phyloP scores from a whole-genome alignment of 1,140 invertebrate species.

The Spodoptera litura region DNA sequence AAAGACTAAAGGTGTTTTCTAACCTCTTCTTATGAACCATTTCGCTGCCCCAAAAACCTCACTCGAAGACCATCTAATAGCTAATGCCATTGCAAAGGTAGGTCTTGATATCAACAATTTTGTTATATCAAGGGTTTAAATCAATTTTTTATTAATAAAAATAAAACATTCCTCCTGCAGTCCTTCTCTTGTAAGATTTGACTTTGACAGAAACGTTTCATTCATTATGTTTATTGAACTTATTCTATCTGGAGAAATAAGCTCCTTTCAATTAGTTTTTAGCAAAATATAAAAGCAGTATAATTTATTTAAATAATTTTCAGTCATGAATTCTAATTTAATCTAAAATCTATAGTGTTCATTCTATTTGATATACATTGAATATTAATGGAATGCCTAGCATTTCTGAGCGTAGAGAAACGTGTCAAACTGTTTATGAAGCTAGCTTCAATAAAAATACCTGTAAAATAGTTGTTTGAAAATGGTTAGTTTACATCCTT shows the following conservation, averaged over 20 bases:
- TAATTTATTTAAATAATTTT: too few species aligned
- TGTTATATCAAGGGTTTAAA: constrained; percentile 11
- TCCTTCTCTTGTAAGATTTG: neutral
- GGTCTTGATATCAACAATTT: neutral
- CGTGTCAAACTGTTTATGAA: too few species aligned
- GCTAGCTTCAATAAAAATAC: too few species aligned
- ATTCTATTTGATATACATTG: too few species aligned
- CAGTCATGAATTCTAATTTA: too few species aligned
- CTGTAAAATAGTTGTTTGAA: too few species aligned
- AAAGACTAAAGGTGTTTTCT: constrained; percentile 40
- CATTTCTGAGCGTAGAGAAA: too few species aligned
- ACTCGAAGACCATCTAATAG: constrained; percentile 62
- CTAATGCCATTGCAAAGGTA: constrained; percentile 65
- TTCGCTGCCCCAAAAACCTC: constrained; percentile 66
- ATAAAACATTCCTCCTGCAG: constrained; percentile 13
- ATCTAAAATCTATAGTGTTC: too few species aligned
- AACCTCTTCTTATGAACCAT: constrained; percentile 78
- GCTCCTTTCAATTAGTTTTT: neutral
- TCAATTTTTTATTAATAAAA: neutral
- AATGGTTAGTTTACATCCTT: too few species aligned
- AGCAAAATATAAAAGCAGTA: too few species aligned
- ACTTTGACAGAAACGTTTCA: neutral
- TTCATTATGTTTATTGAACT: neutral
- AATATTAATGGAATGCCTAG: too few species aligned
- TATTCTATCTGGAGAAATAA: neutral